Conservation (phyloP, 1,140 invertebrate genomes). For the Neodiprion fabricii region DNA sequence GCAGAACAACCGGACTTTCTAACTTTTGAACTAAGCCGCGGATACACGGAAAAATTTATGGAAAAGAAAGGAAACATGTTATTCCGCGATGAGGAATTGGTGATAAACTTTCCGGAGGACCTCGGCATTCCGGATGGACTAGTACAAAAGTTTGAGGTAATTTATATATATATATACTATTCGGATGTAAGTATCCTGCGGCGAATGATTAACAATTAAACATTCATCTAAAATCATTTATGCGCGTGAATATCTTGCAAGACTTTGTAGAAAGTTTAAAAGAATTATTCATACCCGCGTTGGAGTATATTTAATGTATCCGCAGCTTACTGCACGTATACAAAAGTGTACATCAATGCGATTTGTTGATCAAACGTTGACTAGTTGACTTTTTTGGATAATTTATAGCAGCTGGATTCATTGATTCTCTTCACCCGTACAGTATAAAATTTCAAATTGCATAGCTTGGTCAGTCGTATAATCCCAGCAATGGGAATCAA, state of each 20-base stretch:
- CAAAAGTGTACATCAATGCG: no score
- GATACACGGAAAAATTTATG: constrained; percentile 19
- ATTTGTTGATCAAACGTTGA: no score
- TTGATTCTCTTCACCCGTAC: no score
- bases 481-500: no score
- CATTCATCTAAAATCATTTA: background rate
- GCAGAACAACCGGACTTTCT: constrained; percentile 28
- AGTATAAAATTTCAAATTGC: no score
- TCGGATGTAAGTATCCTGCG: background rate
- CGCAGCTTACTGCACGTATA: no score
- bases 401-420: no score
- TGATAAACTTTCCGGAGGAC: constrained; percentile 22
- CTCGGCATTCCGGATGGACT: constrained; percentile 26
- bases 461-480: no score
- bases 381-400: no score
- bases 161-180: constrained; percentile 11
- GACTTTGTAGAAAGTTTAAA: no score
- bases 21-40: constrained; percentile 24
- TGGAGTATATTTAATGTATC: no score
- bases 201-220: background rate
- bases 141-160: constrained; percentile 30
- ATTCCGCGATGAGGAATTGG: background rate
- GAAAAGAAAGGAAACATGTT: constrained; percentile 15
- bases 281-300: no score
- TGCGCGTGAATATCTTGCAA: background rate